These are phyloP conservation scores for Volucella zonaria DNA, from an alignment of 2,888 invertebrate genomes.

Conservation along the genomic window DNA sequence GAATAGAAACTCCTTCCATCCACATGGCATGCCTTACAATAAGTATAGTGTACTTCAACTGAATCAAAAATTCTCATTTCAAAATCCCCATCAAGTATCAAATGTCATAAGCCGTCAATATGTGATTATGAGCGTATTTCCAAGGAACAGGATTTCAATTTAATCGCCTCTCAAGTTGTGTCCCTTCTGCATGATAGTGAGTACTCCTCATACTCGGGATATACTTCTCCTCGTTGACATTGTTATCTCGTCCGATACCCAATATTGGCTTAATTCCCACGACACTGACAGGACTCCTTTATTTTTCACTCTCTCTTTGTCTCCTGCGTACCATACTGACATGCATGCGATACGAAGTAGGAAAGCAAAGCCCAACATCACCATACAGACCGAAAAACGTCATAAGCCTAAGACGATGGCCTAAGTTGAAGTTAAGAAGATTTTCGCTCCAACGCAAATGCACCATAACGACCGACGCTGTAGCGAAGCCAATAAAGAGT, in stretches of 20 bases:
- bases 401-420: constrained; percentile 71
- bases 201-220: not conserved
- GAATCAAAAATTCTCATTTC: constrained; percentile 39
- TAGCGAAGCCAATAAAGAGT: not conserved
- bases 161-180: constrained; percentile 66
- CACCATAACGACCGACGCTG: constrained; percentile 30
- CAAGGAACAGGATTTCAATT: constrained; percentile 58
- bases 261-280: constrained; percentile 74
- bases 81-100: constrained; percentile 34
- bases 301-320: constrained; percentile 23
- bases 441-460: constrained; percentile 65
- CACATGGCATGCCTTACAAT: not conserved
- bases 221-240: constrained; percentile 35
- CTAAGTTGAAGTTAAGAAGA: constrained; percentile 72
- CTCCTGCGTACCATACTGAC: constrained; percentile 51
- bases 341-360: constrained; percentile 9
- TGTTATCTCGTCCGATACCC: constrained; percentile 65
- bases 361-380: constrained; percentile 24
- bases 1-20: too few species aligned
- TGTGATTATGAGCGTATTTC: constrained; percentile 44
- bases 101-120: constrained; percentile 71
- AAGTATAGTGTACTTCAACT: not conserved
- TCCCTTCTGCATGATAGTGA: constrained; percentile 8
- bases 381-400: constrained; percentile 44
- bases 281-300: constrained; percentile 68